A percentile compares a stretch with the other conserved stretches of the same genome.
These are phyloP conservation scores for Desmodus rotundus DNA, from an alignment of 2,113 vertebrate genomes.

Conservation along the genomic window DNA sequence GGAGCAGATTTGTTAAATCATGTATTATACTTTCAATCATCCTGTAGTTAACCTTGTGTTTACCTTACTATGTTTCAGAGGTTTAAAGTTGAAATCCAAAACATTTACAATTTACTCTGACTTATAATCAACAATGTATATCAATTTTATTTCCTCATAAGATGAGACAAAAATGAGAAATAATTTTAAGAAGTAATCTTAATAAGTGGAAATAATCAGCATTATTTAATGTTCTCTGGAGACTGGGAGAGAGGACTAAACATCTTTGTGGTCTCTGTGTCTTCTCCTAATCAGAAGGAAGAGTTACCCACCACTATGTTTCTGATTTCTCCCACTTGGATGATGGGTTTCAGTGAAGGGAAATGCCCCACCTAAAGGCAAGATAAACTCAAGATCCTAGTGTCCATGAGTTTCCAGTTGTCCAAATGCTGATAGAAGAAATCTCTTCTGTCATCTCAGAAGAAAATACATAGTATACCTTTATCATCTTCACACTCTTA, in stretches of 20 bases:
- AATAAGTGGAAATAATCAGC: neutral
- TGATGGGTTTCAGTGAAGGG: neutral
- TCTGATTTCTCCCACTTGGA: neutral
- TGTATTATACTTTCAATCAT: neutral
- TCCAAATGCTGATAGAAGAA: neutral
- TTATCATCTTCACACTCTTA: neutral
- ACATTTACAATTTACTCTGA: slow-evolving; percentile 2
- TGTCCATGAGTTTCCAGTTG: neutral
- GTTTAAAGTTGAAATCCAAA: slow-evolving; percentile 15
- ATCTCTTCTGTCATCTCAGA: neutral
- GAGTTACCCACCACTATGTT: neutral
- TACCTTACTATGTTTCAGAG: neutral
- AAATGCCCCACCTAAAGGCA: neutral
- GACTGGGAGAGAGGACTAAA: neutral
- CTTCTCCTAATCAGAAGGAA: neutral
- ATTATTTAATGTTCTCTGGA: neutral
- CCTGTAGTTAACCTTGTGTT: neutral
- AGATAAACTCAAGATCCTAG: neutral
- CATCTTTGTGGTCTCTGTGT: neutral
- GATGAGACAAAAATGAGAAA: neutral
- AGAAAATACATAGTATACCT: neutral
- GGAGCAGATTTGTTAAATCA: neutral
- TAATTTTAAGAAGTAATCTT: neutral
- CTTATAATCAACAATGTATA: neutral
- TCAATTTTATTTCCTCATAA: neutral